Percentiles rank a stretch among this genome's conserved stretches.
These are phyloP conservation scores for Dermatemys mawii DNA, from an alignment of 2,113 vertebrate genomes.

Conservation along the genomic window DNA sequence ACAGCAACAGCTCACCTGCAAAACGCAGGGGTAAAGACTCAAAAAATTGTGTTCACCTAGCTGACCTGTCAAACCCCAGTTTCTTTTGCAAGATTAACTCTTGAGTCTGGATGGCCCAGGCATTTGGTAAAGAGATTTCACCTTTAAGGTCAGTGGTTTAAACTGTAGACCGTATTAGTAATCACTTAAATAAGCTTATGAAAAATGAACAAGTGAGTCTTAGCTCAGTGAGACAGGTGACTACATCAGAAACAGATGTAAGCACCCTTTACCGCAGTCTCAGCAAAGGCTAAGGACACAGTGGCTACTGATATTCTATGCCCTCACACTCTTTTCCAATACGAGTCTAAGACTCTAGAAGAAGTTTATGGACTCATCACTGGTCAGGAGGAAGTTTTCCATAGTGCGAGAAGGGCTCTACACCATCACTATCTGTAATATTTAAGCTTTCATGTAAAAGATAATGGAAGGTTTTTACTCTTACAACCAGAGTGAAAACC, in stretches of 20 bases:
- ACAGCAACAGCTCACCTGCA: background rate
- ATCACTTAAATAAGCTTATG: rapidly evolving
- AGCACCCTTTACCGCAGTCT: background rate
- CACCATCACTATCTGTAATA: background rate
- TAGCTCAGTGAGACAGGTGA: background rate
- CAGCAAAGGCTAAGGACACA: background rate
- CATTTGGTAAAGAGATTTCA: background rate
- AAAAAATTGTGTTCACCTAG: background rate
- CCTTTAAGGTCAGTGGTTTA: background rate
- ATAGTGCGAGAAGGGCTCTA: background rate
- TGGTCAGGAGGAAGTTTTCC: background rate
- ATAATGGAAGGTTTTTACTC: background rate
- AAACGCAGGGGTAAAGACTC: background rate
- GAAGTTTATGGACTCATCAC: background rate
- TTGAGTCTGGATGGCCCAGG: background rate
- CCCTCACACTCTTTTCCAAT: background rate
- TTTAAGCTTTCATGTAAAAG: background rate
- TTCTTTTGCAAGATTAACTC: background rate
- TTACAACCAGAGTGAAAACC: background rate
- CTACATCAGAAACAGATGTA: background rate
- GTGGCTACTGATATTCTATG: background rate
- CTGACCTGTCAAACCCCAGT: background rate
- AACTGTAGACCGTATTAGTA: background rate
- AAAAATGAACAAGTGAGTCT: background rate
- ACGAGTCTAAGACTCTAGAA: background rate